Evolutionary conservation across 2,797 vertebrate species (phyloP).

Genomic region (Benthosema pterotum): DNA sequence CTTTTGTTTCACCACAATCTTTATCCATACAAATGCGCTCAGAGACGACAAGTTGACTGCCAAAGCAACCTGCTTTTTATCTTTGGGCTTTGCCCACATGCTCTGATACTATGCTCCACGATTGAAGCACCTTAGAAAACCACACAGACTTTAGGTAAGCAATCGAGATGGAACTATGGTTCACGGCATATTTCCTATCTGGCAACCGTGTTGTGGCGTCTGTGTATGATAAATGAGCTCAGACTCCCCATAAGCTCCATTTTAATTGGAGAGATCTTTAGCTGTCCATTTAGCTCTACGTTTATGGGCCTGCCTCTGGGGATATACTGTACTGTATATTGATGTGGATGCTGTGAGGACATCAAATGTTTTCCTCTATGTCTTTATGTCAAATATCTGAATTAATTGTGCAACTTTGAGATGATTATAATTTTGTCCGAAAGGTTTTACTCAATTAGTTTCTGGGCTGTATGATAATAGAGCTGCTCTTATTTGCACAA

Average conservation of each 20-base stretch:
- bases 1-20: not conserved
- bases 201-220: constrained; percentile 40
- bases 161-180: constrained; percentile 30
- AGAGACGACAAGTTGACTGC: not conserved
- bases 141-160: constrained; percentile 39
- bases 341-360: constrained; percentile 14
- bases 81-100: constrained; percentile 12
- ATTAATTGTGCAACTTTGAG: not conserved
- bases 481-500: no score
- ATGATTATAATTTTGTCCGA: no score
- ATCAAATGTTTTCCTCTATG: constrained; percentile 28
- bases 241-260: constrained; percentile 43
- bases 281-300: constrained; percentile 11
- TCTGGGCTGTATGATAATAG: not conserved
- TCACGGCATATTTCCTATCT: constrained; percentile 29
- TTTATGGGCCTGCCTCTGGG: constrained; percentile 27
- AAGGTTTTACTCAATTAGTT: no score
- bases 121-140: constrained; percentile 17
- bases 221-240: constrained; percentile 61
- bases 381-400: not conserved
- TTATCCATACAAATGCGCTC: not conserved
- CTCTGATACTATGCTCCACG: constrained; percentile 6
- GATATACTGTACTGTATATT: constrained; percentile 19
- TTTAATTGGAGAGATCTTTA: constrained; percentile 60
- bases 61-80: constrained; percentile 1